Conservation (phyloP, 1,140 invertebrate species). For the Drosophila nigromelanica region DNA sequence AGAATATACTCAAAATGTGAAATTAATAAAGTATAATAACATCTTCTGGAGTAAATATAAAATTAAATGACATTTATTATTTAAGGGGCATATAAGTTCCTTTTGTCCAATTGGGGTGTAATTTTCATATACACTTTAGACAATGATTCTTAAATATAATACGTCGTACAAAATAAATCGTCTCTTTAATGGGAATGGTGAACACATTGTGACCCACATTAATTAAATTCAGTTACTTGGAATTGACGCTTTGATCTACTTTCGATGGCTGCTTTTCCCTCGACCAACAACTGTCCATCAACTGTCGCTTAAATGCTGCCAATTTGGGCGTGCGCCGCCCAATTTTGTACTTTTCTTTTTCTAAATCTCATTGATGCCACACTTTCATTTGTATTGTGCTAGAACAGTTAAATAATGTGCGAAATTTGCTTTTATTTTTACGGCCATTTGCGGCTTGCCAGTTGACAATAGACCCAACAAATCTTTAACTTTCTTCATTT, state of each 20-base stretch:
- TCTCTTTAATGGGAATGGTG: too few relatives aligned
- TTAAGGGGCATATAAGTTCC: too few relatives aligned
- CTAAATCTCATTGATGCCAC: conserved; percentile 33
- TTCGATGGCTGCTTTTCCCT: conserved; percentile 34
- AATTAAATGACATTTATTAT: too few relatives aligned
- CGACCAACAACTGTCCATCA: conserved; percentile 38
- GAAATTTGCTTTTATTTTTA: conserved; percentile 50
- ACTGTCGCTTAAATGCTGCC: conserved; percentile 42
- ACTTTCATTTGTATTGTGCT: conserved; percentile 50
- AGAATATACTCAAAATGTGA: too few relatives aligned
- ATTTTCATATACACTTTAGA: too few relatives aligned
- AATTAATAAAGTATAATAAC: too few relatives aligned
- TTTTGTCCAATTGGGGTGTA: too few relatives aligned
- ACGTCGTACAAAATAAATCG: too few relatives aligned
- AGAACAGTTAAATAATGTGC: conserved; percentile 54
- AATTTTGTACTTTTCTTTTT: conserved; percentile 22
- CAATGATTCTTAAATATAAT: too few relatives aligned
- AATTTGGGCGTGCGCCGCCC: conserved; percentile 23
- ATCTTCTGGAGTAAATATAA: too few relatives aligned
- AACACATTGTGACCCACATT: too few relatives aligned
- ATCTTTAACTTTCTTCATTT: conserved; percentile 44
- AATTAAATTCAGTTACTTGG: too few relatives aligned
- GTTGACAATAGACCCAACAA: conserved; percentile 26
- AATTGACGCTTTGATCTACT: conserved; percentile 30
- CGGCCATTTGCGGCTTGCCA: conserved; percentile 16